Evolutionary conservation across 1,140 invertebrate species (phyloP).

Genomic region (Lamellibrachia luymesi): DNA sequence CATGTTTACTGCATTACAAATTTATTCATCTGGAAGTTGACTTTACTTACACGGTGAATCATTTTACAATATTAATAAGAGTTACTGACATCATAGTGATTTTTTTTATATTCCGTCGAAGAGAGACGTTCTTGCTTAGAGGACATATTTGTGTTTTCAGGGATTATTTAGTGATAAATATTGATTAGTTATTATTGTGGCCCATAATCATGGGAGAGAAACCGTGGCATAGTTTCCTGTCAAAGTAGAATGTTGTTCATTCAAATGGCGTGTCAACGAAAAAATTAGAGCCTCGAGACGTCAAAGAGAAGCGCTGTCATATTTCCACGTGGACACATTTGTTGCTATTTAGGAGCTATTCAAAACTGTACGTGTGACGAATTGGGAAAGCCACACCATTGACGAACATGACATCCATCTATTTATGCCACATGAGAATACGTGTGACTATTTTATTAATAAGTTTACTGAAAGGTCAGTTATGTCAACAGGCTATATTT

Average conservation of each 20-base stretch:
- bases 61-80: background rate
- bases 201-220: background rate
- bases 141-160: background rate
- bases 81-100: no score
- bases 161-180: background rate
- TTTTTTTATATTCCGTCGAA: background rate
- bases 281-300: background rate
- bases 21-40: background rate
- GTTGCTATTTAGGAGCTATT: background rate
- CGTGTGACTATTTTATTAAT: background rate
- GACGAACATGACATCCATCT: background rate
- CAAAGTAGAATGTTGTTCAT: background rate
- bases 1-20: background rate
- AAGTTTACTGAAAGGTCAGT: background rate
- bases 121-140: no score
- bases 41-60: background rate
- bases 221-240: background rate
- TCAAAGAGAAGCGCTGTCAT: background rate
- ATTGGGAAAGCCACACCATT: background rate
- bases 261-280: background rate
- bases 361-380: background rate
- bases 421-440: background rate
- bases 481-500: background rate
- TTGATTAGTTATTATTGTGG: background rate
- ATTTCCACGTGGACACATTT: background rate